phyloP scores from a whole-genome alignment of 2,113 vertebrate genomes.

The Geothlypis trichas region DNA sequence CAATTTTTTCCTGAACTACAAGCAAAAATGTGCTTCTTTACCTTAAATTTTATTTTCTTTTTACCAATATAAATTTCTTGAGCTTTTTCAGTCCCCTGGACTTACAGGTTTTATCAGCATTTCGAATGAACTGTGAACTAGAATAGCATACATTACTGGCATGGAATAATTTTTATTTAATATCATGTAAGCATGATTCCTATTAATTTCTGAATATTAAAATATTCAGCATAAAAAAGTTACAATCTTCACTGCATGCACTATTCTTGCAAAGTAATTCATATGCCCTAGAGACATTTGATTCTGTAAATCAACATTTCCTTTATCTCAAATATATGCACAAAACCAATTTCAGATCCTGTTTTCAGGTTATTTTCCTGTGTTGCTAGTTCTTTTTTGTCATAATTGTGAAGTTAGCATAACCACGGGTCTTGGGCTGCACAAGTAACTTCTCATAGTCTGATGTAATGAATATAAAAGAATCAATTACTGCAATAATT shows the following conservation, averaged over 20 bases:
- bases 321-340: not conserved
- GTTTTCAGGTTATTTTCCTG: not conserved
- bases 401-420: not conserved
- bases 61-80: not conserved
- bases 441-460: not conserved
- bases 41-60: constrained; percentile 29
- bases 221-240: not conserved
- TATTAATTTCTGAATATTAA: constrained; percentile 18
- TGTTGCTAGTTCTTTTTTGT: not conserved
- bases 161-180: not conserved
- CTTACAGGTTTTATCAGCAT: not conserved
- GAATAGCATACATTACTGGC: not conserved
- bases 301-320: not conserved
- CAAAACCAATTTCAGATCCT: not conserved
- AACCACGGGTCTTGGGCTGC: not conserved
- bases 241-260: not conserved
- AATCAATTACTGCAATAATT: not conserved
- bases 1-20: not conserved
- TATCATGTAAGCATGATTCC: not conserved
- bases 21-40: not conserved
- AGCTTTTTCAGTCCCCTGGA: not conserved
- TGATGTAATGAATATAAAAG: not conserved
- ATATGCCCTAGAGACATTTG: not conserved
- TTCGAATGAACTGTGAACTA: constrained; percentile 7
- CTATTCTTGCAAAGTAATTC: not conserved